phyloP scores from a whole-genome alignment of 2,797 vertebrate genomes.

The Xenops minutus region DNA sequence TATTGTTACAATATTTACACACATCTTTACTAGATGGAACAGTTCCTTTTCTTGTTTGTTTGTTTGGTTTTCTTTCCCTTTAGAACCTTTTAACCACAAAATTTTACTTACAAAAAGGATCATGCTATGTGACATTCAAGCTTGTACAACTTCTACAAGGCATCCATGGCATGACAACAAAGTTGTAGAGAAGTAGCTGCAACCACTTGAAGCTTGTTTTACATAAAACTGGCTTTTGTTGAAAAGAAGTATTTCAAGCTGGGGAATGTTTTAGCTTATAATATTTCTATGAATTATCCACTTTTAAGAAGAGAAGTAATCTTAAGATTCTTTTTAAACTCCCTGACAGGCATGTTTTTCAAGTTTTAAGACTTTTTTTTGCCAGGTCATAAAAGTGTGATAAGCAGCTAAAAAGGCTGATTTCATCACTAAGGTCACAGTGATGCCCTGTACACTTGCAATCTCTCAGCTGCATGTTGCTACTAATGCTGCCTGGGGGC shows the following conservation, averaged over 20 bases:
- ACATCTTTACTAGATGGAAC: background rate
- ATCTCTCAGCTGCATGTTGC: background rate
- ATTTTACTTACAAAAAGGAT: background rate
- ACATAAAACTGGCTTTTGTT: background rate
- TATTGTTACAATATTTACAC: background rate
- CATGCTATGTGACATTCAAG: background rate
- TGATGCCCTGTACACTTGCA: background rate
- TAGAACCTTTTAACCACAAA: background rate
- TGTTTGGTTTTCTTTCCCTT: background rate
- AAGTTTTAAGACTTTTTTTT: background rate
- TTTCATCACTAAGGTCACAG: background rate
- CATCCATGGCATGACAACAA: background rate
- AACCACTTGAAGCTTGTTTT: background rate
- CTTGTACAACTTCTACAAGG: background rate
- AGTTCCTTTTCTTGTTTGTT: background rate
- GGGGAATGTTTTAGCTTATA: background rate
- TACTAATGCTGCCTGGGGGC: background rate
- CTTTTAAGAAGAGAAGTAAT: background rate
- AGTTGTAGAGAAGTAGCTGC: background rate
- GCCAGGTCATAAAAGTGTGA: background rate
- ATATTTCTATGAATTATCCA: background rate
- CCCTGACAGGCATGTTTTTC: accelerated
- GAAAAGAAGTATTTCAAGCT: background rate
- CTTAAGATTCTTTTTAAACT: background rate
- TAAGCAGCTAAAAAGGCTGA: background rate